These are phyloP conservation scores for Tachysurus fulvidraco DNA, from an alignment of 2,113 vertebrate species.

Conservation along the genomic window DNA sequence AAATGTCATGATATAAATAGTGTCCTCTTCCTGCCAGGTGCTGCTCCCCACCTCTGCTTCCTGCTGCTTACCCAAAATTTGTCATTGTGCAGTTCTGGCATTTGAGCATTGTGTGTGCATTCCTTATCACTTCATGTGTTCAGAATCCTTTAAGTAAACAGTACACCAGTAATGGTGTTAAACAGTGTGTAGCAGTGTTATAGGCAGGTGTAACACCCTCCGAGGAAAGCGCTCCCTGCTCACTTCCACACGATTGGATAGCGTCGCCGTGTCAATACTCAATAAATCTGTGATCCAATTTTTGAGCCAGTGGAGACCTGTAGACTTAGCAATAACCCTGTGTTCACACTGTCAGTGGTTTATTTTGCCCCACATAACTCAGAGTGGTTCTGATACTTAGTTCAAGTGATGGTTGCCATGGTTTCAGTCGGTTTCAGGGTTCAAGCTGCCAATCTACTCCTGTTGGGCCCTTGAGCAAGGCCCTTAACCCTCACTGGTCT, in stretches of 20 bases:
- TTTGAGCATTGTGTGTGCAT: not conserved
- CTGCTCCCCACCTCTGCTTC: constrained; percentile 31
- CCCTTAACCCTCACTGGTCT: too few relatives aligned
- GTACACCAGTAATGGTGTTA: not conserved
- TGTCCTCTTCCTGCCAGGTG: constrained; percentile 32
- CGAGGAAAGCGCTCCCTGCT: not conserved
- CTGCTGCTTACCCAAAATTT: not conserved
- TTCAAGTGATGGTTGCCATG: not conserved
- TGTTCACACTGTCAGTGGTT: not conserved
- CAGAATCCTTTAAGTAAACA: too few relatives aligned
- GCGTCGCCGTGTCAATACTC: not conserved
- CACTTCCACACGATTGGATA: too few relatives aligned
- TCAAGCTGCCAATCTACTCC: too few relatives aligned
- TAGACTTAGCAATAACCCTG: not conserved
- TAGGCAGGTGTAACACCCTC: not conserved
- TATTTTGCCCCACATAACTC: not conserved
- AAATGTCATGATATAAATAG: constrained; percentile 28
- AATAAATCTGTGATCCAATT: not conserved
- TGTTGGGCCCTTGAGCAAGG: too few relatives aligned
- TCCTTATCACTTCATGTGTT: not conserved
- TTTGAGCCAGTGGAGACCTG: not conserved
- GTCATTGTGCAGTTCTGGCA: not conserved
- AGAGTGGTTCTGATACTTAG: not conserved
- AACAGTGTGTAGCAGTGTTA: too few relatives aligned
- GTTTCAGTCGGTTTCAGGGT: not conserved